Conservation (phyloP, 1,140 invertebrate genomes). For the Halyomorpha halys region DNA sequence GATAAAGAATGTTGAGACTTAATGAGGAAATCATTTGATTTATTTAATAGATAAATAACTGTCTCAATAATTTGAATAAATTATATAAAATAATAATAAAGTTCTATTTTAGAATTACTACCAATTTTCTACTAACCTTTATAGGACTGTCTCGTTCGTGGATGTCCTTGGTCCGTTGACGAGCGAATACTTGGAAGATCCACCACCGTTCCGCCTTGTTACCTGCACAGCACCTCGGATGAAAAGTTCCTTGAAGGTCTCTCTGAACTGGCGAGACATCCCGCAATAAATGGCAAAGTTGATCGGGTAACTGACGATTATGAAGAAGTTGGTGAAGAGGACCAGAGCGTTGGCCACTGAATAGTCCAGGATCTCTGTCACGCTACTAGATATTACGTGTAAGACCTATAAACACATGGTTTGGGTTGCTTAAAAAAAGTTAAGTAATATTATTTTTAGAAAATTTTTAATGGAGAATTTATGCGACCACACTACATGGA, state of each 20-base stretch:
- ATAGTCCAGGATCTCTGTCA: conserved; percentile 63
- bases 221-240: conserved; percentile 41
- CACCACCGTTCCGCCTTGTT: conserved; percentile 32
- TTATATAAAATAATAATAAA: too few relatives aligned
- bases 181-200: conserved; percentile 56
- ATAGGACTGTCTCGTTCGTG: conserved; percentile 71
- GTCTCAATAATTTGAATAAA: too few relatives aligned
- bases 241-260: conserved; percentile 86
- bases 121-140: conserved; percentile 34
- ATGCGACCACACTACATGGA: too few relatives aligned
- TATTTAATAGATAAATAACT: too few relatives aligned
- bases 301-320: conserved; percentile 81
- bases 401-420: conserved; percentile 40
- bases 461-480: too few relatives aligned
- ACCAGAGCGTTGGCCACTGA: conserved; percentile 71
- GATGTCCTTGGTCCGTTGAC: conserved; percentile 69
- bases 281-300: conserved; percentile 95
- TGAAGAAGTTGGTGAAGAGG: conserved; percentile 81
- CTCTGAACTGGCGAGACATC: conserved; percentile 85
- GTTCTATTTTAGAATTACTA: too few relatives aligned
- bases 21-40: too few relatives aligned
- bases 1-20: too few relatives aligned
- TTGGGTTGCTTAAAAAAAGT: too few relatives aligned
- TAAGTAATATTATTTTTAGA: too few relatives aligned
- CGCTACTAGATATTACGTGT: conserved; percentile 66